Base-by-base conservation (phyloP, 2,113 vertebrate genomes). In the Cyprinus carpio region DNA sequence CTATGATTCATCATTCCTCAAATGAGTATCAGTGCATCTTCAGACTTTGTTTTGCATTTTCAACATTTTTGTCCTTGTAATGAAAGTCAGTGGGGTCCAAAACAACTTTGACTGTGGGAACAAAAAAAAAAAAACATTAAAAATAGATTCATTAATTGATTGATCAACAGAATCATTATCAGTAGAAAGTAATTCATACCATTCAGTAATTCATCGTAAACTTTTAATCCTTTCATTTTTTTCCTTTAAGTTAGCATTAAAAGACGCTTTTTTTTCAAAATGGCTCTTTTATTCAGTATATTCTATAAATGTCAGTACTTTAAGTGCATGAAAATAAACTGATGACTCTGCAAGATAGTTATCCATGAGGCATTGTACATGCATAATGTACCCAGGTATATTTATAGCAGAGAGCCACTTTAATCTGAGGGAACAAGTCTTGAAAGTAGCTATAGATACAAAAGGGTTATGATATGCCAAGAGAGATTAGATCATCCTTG, bases 391-490 rank as follows among this genome's bases (percentile, higher is more conserved):
- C 9, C 54, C 64, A 40, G 29, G 15, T 62, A 82, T 83, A 71
- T 83, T 79, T 79, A 79, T 84, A 64, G 31, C 40, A 18, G 9
- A 58, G 31, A n/a, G 75, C 18, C 46, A 75, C 13, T 81, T 84
- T 43, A 56, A 75, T 84, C 69, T 81, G 7, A 51, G 15, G 20
- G 31, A 75, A 79, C 4, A 6, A 71, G 56, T 23, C 10, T 43
- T 81, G 27, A 84, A 75, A 84, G 20, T 29, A 87, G 40, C 12
- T 34, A 27, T 74, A 76, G 27, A 12, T 67, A 25, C 9, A 25
- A 29, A 27, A 69, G 46, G 69, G 27, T 72, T 77, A 82, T 62
- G 37, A 74, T 34, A 49, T 43, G 49, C 11, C 64, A 60, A 25
- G 51, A 82, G 23, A 49, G 71, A 72, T 13, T 31, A 0, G 31